Base-by-base conservation (phyloP, 1,140 invertebrate genomes). In the Lucilia sericata region DNA sequence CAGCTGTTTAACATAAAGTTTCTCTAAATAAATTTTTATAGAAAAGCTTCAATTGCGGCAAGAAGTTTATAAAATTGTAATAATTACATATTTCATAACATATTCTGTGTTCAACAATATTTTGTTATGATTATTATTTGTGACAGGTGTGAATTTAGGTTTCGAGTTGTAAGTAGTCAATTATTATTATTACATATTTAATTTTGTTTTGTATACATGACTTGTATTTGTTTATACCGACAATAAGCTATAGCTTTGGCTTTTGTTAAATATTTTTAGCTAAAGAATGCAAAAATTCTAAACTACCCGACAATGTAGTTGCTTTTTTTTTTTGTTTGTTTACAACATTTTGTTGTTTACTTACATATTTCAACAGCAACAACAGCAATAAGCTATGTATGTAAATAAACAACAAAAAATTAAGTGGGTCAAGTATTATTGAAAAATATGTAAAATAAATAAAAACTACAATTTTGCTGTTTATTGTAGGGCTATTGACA, bases 281-380 rank as follows among this genome's bases (percentile, higher is more conserved):
- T 21, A 80, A 80, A 80, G 76, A 80, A 80, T 80, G 76, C 76
- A 51, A 80, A 80, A 80, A 80, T 80, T 80, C 42, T 80, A 80
- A 80, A 80, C 42, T 12, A 80, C 76, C 12, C 47, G 76, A 80
- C 76, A 80, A 80, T 47, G 76, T 80, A 80, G 76, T 70, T n/a
- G 14, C n/a, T n/a, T 47, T 51, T 21, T 80, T 80, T 49, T 2
- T 49, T 51, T 9, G 2, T 78, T 42, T 47, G 42, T 42, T 3
- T 78, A 42, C 1, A 17, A 42, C 9, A 36, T 34, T 0, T 75
- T 34, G 10, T 10, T 30, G 25, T 42, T 30, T 30, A 30, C 25
- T 30, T 30, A 14, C 14, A 17, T 76, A 60, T 60, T 60, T 60
- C 17, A 60, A 14, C 13, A 55, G 12, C 4, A 60, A 60, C 42